phyloP scores from a whole-genome alignment of 1,140 invertebrate species.

The Drosophila paulistorum region DNA sequence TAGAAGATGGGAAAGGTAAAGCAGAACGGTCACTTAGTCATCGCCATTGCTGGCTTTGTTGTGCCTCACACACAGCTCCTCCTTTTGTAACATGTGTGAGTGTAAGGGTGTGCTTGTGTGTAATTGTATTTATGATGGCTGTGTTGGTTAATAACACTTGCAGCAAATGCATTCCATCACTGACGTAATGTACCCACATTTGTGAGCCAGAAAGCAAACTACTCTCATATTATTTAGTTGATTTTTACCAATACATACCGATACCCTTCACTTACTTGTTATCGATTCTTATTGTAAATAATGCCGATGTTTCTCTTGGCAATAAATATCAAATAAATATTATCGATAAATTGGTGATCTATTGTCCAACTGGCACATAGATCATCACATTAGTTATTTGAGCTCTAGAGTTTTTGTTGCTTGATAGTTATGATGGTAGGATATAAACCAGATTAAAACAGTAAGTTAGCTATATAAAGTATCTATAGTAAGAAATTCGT shows the following conservation, averaged over 20 bases:
- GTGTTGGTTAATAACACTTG: constrained; percentile 70
- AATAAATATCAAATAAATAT: too few relatives aligned
- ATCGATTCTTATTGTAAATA: neutral
- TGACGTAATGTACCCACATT: constrained; percentile 50
- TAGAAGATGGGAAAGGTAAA: constrained; percentile 19
- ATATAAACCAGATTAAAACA: too few relatives aligned
- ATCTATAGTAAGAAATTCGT: too few relatives aligned
- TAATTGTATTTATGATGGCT: constrained; percentile 53
- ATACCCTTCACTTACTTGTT: constrained; percentile 10
- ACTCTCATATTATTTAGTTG: neutral
- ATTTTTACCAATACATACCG: too few relatives aligned
- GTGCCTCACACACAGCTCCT: constrained; percentile 16
- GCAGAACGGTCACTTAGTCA: constrained; percentile 64
- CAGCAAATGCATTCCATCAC: constrained; percentile 63
- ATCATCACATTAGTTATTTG: too few relatives aligned
- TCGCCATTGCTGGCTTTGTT: constrained; percentile 42
- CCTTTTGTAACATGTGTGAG: neutral
- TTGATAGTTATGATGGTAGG: too few relatives aligned
- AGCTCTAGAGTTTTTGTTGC: too few relatives aligned
- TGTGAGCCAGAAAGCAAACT: neutral
- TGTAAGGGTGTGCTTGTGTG: constrained; percentile 15
- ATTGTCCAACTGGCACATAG: too few relatives aligned
- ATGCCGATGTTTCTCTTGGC: too few relatives aligned
- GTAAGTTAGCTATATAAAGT: too few relatives aligned
- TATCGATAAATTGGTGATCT: too few relatives aligned